These are phyloP conservation scores for Xiphorhynchus elegans DNA, from an alignment of 2,113 vertebrate species.

Conservation along the genomic window DNA sequence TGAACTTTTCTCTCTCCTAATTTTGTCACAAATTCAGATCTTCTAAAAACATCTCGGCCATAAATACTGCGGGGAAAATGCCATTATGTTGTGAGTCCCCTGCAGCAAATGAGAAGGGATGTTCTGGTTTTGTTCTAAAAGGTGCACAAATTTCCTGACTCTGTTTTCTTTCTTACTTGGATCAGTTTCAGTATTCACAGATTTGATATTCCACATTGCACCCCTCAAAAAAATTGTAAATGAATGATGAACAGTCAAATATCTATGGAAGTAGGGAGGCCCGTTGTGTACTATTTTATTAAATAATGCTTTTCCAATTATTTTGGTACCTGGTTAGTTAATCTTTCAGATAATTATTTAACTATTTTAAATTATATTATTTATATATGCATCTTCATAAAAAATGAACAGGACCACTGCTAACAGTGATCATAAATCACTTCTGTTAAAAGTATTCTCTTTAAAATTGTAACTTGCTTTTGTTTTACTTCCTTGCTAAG, in stretches of 20 bases:
- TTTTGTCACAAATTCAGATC: constrained; percentile 26
- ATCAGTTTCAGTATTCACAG: not conserved
- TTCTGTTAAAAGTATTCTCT: not conserved
- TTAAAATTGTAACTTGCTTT: not conserved
- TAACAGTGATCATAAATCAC: not conserved
- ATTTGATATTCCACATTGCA: not conserved
- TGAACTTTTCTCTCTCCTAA: constrained; percentile 6
- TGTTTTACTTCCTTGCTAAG: not conserved
- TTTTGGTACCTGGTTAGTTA: not conserved
- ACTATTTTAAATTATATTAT: not conserved
- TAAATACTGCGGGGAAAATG: not conserved
- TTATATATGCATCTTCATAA: not conserved
- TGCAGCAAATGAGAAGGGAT: constrained; percentile 16
- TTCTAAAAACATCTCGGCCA: constrained; percentile 10
- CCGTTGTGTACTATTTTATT: not conserved
- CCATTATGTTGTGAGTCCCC: not conserved
- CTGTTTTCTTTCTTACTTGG: not conserved
- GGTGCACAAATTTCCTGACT: not conserved
- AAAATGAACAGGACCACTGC: not conserved
- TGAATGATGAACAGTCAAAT: not conserved
- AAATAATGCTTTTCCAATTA: not conserved
- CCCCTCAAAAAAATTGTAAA: not conserved
- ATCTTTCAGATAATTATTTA: not conserved
- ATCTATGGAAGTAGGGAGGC: not conserved
- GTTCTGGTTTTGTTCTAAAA: not conserved